These are phyloP conservation scores for Achroia grisella DNA, from an alignment of 1,140 invertebrate species.

Conservation along the genomic window DNA sequence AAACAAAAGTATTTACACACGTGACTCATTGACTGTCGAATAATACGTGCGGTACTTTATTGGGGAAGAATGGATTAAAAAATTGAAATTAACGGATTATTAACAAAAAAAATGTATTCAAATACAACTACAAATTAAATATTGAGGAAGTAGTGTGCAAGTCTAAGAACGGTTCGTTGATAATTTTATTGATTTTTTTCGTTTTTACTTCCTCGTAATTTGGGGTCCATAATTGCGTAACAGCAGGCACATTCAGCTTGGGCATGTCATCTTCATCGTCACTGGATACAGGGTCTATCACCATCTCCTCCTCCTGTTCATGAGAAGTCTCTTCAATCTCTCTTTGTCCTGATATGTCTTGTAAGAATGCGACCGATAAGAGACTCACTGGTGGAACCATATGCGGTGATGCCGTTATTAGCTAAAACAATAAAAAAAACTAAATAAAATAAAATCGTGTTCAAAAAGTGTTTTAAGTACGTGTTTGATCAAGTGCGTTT, in stretches of 20 bases:
- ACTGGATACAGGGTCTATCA: constrained; percentile 27
- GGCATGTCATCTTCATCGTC: constrained; percentile 44
- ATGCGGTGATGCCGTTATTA: constrained; percentile 56
- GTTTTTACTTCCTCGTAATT: constrained; percentile 52
- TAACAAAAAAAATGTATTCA: constrained; percentile 3
- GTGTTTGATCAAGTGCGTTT: too few relatives aligned
- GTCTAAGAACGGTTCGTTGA: constrained; percentile 41
- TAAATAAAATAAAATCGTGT: too few relatives aligned
- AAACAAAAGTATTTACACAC: too few relatives aligned
- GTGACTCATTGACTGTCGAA: too few relatives aligned
- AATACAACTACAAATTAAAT: constrained; percentile 22
- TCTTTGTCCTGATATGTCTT: constrained; percentile 51
- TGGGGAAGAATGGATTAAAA: background rate
- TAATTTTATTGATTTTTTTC: constrained; percentile 52
- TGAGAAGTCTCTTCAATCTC: constrained; percentile 28
- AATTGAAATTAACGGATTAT: background rate
- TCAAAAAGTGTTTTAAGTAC: too few relatives aligned
- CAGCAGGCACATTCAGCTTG: constrained; percentile 21
- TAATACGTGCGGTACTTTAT: too few relatives aligned
- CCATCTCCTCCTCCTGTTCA: constrained; percentile 20
- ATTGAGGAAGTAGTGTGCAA: constrained; percentile 25
- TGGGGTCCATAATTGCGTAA: constrained; percentile 43
- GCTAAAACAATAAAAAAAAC: constrained; percentile 43
- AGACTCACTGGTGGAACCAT: constrained; percentile 62
- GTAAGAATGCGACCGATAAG: constrained; percentile 55